These are phyloP conservation scores for Fukomys damarensis DNA, from an alignment of 2,113 vertebrate genomes.

Conservation along the genomic window DNA sequence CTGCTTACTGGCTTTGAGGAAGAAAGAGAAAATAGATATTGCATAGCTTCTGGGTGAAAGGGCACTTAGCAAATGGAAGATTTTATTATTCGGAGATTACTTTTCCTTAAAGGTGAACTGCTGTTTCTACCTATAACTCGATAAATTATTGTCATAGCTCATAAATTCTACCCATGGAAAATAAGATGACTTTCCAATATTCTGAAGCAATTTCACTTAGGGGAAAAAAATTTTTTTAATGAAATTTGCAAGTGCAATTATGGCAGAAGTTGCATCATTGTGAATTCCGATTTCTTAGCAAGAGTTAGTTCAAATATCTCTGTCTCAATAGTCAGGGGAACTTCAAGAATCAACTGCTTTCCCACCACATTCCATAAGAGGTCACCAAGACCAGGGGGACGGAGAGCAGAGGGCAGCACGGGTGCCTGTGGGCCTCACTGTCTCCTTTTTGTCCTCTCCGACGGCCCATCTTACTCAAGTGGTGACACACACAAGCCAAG, in stretches of 20 bases:
- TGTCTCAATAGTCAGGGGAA: slow-evolving; percentile 81
- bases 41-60: neutral
- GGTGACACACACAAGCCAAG: slow-evolving; percentile 67
- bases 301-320: slow-evolving; percentile 50
- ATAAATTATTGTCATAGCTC: slow-evolving; percentile 29
- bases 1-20: neutral
- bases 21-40: neutral
- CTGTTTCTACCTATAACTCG: neutral
- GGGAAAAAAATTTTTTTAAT: neutral
- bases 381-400: slow-evolving; percentile 80
- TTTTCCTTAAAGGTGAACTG: neutral
- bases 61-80: neutral
- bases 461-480: slow-evolving; percentile 65
- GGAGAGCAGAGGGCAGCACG: slow-evolving; percentile 67
- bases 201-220: slow-evolving; percentile 26
- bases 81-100: neutral
- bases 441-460: slow-evolving; percentile 62
- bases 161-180: slow-evolving; percentile 5
- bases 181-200: neutral
- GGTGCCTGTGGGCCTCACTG: neutral
- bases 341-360: slow-evolving; percentile 83
- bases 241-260: neutral
- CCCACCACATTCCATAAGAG: slow-evolving; percentile 85
- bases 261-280: neutral
- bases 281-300: slow-evolving; percentile 41